Evolutionary conservation across 1,140 invertebrate species (phyloP), one percentile per base, ranked within the genome.

Genomic region (Phthorimaea operculella): DNA sequence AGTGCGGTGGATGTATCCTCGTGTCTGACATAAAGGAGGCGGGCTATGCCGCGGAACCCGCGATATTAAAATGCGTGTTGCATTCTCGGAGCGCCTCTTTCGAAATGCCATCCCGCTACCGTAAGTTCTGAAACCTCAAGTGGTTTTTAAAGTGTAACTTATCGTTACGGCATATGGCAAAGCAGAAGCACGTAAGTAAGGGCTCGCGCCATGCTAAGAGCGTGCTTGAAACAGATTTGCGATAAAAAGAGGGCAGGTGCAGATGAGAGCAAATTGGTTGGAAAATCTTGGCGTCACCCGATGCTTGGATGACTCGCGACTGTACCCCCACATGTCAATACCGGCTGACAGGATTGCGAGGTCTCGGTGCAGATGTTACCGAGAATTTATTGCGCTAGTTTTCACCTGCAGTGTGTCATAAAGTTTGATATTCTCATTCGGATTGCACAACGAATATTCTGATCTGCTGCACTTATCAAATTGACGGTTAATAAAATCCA

Each of bases 311-410:
- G 51, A 56, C 52, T 63, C 52, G 64, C 62, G 63, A 55, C 48
- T 70, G 63, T 28, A 64, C 62, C 54, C 68, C 66, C 71, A 77
- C 66, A 75, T 79, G 76, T 72, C 70, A 74, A 71, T 64, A 62
- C 54, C 57, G 52, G 45, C 57, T 62, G 63, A 52, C 55, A 54
- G 11, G 58, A 60, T 50, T 49, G 50, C 48, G 15, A 11, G 16
- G 16, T 9, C 44, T 17, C 21, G 21, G 21, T 28, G 21, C 21
- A 28, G 21, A 28, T 28, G 21, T 28, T 28, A 28, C 21, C 2
- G 21, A 28, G 6, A 28, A 28, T 28, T 28, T 28, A 28, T 28
- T 28, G 21, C 21, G 6, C 21, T 28, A 28, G 21, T 28, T 28
- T 28, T 28, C 21, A 28, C 21, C 21, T 28, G 21, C 21, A 28